Base-by-base conservation (phyloP, 2,113 vertebrate species). In the Aspiorhynchus laticeps region DNA sequence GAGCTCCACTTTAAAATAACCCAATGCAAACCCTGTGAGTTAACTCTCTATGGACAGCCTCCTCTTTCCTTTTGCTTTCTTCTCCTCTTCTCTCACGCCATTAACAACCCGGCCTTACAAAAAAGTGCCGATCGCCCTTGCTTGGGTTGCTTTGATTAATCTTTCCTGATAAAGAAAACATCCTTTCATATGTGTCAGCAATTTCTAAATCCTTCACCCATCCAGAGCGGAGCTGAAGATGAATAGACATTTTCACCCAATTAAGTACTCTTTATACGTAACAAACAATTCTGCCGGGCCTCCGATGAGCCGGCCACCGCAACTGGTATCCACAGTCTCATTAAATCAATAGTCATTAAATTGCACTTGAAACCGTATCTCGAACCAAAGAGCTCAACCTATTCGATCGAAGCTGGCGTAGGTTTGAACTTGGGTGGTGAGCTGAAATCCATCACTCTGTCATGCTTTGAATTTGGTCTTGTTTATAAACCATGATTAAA, bases 301-400 rank as follows among this genome's bases (percentile, higher is more conserved):
- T 82, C 31, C 36, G n/a, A 26, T 19, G 74, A 73, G 51, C 31
- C 59, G 69, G 31, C 33, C 51, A 53, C n/a, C 46, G 1, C 36
- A 69, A 59, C 79, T 69, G 77, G 36, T 41, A 59, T 63, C 67
- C 26, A 21, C 2, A 17, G 85, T 56, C 79, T 86, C 10, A 56
- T 87, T 76, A 83, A 80, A 74, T 83, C 86, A 56, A 69, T 77
- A 86, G 36, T 80, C 76, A 86, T 85, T 82, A 88, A 71, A 86
- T 43, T 74, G 41, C 74, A 75, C 41, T 41, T 12, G 74, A 83
- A 26, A 83, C 21, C 36, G 67, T 56, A 59, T 21, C n/a, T 53
- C 7, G 69, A 77, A 85, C 21, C 79, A 73, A 75, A 65, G 63
- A 24, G 33, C 61, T 84, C 59, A 80, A 80, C 73, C 53, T 24